These are phyloP conservation scores for Paguma larvata DNA, from an alignment of 2,797 vertebrate genomes.

Conservation along the genomic window DNA sequence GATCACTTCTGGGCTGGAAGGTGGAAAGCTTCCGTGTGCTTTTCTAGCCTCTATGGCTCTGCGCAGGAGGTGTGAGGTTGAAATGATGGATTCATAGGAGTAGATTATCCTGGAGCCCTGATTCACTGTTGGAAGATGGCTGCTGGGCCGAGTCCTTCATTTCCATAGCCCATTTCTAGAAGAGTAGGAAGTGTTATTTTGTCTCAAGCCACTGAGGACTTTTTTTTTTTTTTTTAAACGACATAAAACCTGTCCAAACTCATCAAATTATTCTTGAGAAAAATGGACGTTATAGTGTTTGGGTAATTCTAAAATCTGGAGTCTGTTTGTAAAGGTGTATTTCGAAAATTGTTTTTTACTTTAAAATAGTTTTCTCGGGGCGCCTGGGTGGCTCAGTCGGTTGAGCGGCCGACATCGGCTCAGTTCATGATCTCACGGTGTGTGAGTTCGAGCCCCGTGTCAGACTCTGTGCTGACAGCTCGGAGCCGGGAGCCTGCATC, in stretches of 20 bases:
- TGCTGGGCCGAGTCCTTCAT: background rate
- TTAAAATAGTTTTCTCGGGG: background rate
- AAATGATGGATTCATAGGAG: background rate
- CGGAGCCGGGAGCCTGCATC: no score
- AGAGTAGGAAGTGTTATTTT: background rate
- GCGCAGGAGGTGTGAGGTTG: background rate
- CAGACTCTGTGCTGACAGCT: no score
- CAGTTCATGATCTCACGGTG: no score
- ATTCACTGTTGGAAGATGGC: background rate
- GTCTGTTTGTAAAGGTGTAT: background rate
- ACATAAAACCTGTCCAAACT: background rate
- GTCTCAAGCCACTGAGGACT: background rate
- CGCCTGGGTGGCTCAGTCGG: no score
- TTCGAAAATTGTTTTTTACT: background rate
- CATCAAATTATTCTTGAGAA: background rate
- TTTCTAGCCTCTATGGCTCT: background rate
- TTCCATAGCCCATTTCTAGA: background rate
- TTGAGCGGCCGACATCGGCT: no score
- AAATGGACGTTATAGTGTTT: background rate
- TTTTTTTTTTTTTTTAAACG: background rate
- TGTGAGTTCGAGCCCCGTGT: no score
- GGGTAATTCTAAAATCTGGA: background rate
- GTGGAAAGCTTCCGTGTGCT: background rate
- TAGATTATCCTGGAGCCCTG: background rate
- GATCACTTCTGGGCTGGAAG: background rate